These are phyloP conservation scores for Embidobia sp. DNA, from an alignment of 2,888 invertebrate genomes.

Conservation along the genomic window DNA sequence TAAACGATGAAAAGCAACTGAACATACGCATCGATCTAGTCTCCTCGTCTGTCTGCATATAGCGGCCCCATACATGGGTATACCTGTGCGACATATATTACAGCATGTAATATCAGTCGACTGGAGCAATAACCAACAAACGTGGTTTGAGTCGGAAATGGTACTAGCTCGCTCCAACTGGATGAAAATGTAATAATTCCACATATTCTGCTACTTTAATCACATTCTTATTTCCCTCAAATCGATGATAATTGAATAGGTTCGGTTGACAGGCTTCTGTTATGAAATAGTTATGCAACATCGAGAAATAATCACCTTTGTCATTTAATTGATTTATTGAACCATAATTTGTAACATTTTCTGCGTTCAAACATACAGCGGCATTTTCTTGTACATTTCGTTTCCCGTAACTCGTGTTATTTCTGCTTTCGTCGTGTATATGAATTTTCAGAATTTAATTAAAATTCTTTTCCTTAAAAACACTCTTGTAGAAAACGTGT, in stretches of 20 bases:
- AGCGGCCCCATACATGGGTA: constrained; percentile 64
- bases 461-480: no score
- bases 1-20: constrained; percentile 64
- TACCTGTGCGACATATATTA: constrained; percentile 63
- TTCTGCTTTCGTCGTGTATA: no score
- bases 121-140: constrained; percentile 58
- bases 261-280: not conserved
- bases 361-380: no score
- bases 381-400: no score
- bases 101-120: constrained; percentile 66
- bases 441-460: no score
- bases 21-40: constrained; percentile 62
- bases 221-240: constrained; percentile 18
- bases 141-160: constrained; percentile 54
- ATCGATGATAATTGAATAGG: constrained; percentile 14
- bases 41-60: constrained; percentile 54
- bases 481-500: no score
- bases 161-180: constrained; percentile 20
- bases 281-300: no score
- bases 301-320: not conserved
- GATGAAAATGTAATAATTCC: constrained; percentile 47
- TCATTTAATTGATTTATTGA: constrained; percentile 1
- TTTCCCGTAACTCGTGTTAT: no score
- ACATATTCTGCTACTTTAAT: constrained; percentile 2
- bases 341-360: no score